Evolutionary conservation across 2,888 invertebrate species (phyloP).

Genomic region (Trichopoda pennipes): DNA sequence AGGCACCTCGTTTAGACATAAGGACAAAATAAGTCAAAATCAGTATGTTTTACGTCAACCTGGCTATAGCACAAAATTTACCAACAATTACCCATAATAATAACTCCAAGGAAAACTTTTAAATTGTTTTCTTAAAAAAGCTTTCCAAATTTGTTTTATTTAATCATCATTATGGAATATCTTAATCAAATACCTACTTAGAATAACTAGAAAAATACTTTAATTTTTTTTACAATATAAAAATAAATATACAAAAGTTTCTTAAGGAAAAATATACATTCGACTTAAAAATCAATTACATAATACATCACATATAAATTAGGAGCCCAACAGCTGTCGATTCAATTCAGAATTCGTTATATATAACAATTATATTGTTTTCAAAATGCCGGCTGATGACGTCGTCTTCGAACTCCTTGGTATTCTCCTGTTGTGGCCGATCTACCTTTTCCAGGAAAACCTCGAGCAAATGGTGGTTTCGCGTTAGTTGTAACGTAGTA

Average conservation of each 20-base stretch:
- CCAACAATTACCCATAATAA: no score
- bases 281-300: constrained; percentile 50
- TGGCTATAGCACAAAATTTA: no score
- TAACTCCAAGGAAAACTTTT: no score
- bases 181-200: constrained; percentile 16
- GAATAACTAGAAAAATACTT: constrained; percentile 6
- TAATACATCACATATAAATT: constrained; percentile 60
- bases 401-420: constrained; percentile 76
- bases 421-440: constrained; percentile 77
- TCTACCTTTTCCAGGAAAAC: constrained; percentile 86
- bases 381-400: constrained; percentile 58
- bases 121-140: no score
- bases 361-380: no score
- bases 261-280: constrained; percentile 13
- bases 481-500: constrained; percentile 93
- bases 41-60: no score
- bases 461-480: constrained; percentile 91
- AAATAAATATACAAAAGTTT: constrained; percentile 33
- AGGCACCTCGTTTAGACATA: no score
- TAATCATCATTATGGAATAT: background rate
- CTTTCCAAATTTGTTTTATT: background rate
- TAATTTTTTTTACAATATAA: constrained; percentile 15
- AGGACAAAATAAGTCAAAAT: no score
- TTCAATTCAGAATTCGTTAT: background rate
- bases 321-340: background rate